These are phyloP conservation scores for Metaphire vulgaris DNA, from an alignment of 1,140 invertebrate species.

Conservation along the genomic window DNA sequence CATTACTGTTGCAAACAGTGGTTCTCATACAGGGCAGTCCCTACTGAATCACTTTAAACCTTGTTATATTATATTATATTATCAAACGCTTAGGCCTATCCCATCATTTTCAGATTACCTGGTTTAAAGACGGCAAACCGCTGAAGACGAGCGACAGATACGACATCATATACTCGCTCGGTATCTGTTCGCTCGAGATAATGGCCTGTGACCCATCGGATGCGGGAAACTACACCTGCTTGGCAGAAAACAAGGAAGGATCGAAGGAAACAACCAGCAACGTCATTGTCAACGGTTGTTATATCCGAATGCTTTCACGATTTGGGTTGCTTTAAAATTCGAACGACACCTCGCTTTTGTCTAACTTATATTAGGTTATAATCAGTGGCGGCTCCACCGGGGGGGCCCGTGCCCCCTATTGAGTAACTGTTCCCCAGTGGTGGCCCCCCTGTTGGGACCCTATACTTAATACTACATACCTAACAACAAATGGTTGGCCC, in stretches of 20 bases:
- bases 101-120: conserved; percentile 56
- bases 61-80: too few species aligned
- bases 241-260: conserved; percentile 84
- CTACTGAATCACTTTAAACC: too few species aligned
- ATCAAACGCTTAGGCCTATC: too few species aligned
- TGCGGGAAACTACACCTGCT: conserved; percentile 89
- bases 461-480: too few species aligned
- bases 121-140: conserved; percentile 90
- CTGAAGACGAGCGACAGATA: conserved; percentile 65
- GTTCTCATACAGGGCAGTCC: too few species aligned
- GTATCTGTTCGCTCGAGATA: conserved; percentile 89
- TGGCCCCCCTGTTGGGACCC: too few species aligned
- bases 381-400: neutral
- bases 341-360: neutral
- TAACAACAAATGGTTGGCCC: too few species aligned
- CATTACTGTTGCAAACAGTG: too few species aligned
- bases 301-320: neutral
- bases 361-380: neutral
- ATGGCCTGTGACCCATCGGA: conserved; percentile 86
- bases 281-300: conserved; percentile 87
- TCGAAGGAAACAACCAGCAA: conserved; percentile 88
- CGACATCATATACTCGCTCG: conserved; percentile 65
- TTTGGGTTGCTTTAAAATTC: neutral
- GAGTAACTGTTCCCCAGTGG: too few species aligned
- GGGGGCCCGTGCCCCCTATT: neutral